Evolutionary conservation across 2,888 invertebrate genomes (phyloP).

Genomic region (Troides oblongomaculatus): DNA sequence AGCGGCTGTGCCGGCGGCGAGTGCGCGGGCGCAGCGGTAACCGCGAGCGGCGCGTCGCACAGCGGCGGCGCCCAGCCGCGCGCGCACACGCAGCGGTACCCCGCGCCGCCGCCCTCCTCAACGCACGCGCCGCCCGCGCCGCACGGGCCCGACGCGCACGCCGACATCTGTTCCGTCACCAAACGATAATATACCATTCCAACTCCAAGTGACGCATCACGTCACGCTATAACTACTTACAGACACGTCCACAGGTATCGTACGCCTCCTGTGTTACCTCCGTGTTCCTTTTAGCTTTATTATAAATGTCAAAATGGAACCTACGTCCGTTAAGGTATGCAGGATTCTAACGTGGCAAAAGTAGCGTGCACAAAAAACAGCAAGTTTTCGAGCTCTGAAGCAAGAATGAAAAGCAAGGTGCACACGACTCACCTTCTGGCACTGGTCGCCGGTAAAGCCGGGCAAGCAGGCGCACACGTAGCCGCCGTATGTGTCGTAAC

Average conservation of each 20-base stretch:
- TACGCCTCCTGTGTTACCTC: too few species aligned
- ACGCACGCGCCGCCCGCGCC: constrained; percentile 87
- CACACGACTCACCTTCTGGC: constrained; percentile 79
- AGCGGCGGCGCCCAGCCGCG: constrained; percentile 74
- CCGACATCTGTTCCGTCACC: constrained; percentile 63
- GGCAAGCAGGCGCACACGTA: constrained; percentile 87
- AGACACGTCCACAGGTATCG: too few species aligned
- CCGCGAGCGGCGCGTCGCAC: constrained; percentile 64
- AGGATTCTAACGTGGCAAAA: too few species aligned
- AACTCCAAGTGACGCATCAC: too few species aligned
- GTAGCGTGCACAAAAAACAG: too few species aligned
- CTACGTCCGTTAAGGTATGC: too few species aligned
- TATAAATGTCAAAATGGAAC: too few species aligned
- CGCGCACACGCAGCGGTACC: constrained; percentile 85
- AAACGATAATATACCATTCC: too few species aligned
- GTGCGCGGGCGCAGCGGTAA: constrained; percentile 62
- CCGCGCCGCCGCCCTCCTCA: constrained; percentile 70
- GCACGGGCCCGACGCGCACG: constrained; percentile 86
- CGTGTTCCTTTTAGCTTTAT: too few species aligned
- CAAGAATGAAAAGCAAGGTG: too few species aligned
- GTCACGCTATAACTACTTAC: too few species aligned
- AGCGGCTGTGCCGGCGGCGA: constrained; percentile 50
- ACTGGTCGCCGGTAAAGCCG: constrained; percentile 90
- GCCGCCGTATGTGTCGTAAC: constrained; percentile 90
- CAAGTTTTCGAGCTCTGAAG: too few species aligned